Base-by-base conservation (phyloP, 1,140 invertebrate genomes). In the Diabrotica undecimpunctata region DNA sequence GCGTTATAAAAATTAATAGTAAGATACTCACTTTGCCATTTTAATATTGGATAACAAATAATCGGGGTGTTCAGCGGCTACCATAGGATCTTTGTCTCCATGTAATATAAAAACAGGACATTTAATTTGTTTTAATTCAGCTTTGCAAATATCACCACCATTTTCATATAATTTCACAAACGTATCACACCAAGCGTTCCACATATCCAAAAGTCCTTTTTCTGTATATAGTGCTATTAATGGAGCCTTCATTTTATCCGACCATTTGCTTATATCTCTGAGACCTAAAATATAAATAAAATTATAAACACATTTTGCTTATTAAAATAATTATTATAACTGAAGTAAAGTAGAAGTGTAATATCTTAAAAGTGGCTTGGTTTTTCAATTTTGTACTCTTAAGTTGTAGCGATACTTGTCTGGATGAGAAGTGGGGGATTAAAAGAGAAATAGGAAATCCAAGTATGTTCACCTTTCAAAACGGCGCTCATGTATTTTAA, bases 61-160 rank as follows among this genome's bases (percentile, higher is more conserved):
- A 6, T 83, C 79, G 0, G 89, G 83, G 82, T 96, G 94, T 63
- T 88, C 84, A 14, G 78, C 71, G 1, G 86, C 82, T n/a, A 95
- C 86, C 77, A 93, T 79, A 0, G 86, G 82, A 81, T 96, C 93
- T 75, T 93, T 91, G 54, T 85, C 81, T 0, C 93, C 94, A 75
- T 95, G 90, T 37, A 95, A 70, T 66, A 96, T 89, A 7, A 93
- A 84, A 10, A 90, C 93, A 0, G 88, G 88, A 69, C 89, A 91
- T 41, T 83, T 79, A 66, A 90, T 85, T 73, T 89, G 81, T 2
- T 82, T 73, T 5, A 95, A 69, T 5, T 81, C 73, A 0, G 81
- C 73, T 61, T 84, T 86, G 76, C 91, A 95, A 66, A 95, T 86
- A 72, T 95, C 84, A 0, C 90, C 92, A 6, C 5, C 82, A 79